These are phyloP conservation scores for Plebejus argus DNA, from an alignment of 2,888 invertebrate genomes.

Conservation along the genomic window DNA sequence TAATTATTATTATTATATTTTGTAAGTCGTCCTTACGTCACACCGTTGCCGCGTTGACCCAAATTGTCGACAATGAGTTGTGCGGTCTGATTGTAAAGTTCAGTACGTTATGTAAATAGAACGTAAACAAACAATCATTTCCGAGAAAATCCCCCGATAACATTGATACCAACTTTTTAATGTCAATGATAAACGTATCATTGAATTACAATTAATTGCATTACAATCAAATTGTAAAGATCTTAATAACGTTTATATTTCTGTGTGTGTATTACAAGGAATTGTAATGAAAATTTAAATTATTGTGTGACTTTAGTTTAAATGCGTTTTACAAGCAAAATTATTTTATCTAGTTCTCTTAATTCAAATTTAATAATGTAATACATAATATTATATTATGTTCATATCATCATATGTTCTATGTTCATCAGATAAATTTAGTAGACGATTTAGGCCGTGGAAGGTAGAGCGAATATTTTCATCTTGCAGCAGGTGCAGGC, in stretches of 20 bases:
- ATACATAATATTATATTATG: too few relatives aligned
- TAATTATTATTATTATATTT: neutral
- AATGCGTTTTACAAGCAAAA: too few relatives aligned
- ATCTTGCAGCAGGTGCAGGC: too few relatives aligned
- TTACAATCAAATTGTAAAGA: neutral
- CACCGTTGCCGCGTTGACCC: slow-evolving; percentile 9
- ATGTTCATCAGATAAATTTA: too few relatives aligned
- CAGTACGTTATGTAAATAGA: slow-evolving; percentile 14
- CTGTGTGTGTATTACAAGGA: neutral
- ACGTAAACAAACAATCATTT: slow-evolving; percentile 14
- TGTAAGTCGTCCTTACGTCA: neutral
- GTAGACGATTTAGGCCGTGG: too few relatives aligned
- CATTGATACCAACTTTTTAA: neutral
- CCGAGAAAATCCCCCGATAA: neutral
- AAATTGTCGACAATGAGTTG: neutral
- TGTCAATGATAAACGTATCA: neutral
- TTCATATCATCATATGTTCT: too few relatives aligned
- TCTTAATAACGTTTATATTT: neutral
- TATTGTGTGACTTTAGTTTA: neutral
- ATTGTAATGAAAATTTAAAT: neutral
- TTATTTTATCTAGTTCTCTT: too few relatives aligned
- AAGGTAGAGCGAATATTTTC: too few relatives aligned
- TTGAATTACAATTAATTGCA: neutral
- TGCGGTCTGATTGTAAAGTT: neutral
- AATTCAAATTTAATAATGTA: too few relatives aligned